Evolutionary conservation across 37 sponge, comb jelly and placozoan species (phyloP), one percentile per base, ranked within the genome.

Genomic region (Cliona cf. orientalis): DNA sequence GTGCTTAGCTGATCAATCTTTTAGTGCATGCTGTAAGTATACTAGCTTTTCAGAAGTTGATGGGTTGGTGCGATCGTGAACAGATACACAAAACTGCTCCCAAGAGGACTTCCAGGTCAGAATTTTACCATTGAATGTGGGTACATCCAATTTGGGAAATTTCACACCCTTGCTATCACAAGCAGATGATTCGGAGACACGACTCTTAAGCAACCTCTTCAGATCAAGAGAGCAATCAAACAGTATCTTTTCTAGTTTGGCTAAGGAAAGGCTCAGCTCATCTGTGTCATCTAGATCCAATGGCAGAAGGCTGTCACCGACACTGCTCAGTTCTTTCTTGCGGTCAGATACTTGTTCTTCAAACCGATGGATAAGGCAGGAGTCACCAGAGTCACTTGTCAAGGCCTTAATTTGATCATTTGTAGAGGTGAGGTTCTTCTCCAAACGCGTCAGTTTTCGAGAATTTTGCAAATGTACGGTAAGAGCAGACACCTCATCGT

Each of bases 191-290:
- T 66, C 67, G 19, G 67, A 35, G 19, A 40, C 67, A 39, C 37
- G 67, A 35, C 40, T 40, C 4, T 40, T 3, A 5, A 66, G 37
- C 3, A 35, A 19, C 5, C 37, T 66, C 19, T 66, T 66, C 37
- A 66, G 12, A 39, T 66, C 37, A 17, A 66, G 39, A 7, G 19
- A 66, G 39, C 39, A 66, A 31, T 66, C 67, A 34, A 66, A 66
- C 14, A 66, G 4, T 7, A 7, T 19, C 67, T 66, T 66, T 34
- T 66, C 37, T 5, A 34, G 3, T 17, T 4, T 3, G 19, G 67
- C 3, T 66, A 35, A 34, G 3, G 37, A 19, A 21, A 7, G 4
- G 9, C 28, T 3, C 5, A 66, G 67, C 6, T 66, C 39, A 32
- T 34, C 39, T 5, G 36, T 5, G 9, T 66, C 67, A 12, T 29